Conservation (phyloP, 2,888 invertebrate species). For the Teleogryllus oceanicus region DNA sequence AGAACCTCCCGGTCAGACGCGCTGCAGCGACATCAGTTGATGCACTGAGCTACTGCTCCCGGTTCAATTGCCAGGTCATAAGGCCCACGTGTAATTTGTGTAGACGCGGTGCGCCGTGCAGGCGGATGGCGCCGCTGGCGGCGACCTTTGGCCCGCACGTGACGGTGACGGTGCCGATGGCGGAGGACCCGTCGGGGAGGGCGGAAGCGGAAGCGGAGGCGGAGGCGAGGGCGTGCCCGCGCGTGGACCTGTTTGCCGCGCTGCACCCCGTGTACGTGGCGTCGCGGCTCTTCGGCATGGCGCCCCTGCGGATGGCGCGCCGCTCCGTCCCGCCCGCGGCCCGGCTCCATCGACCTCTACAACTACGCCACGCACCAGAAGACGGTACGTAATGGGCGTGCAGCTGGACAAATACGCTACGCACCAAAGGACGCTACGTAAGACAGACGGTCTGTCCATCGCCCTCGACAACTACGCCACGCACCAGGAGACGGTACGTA, state of each 20-base stretch:
- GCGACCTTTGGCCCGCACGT: too few species aligned
- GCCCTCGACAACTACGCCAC: background rate
- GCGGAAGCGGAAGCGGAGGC: background rate
- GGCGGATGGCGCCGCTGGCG: too few species aligned
- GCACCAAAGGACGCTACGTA: too few species aligned
- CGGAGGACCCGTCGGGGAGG: background rate
- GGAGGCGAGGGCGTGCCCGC: background rate
- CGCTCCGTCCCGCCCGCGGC: conserved; percentile 9
- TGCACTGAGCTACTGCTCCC: too few species aligned
- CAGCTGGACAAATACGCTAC: too few species aligned
- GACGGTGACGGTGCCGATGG: too few species aligned
- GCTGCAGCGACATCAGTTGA: too few species aligned
- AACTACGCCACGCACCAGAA: conserved; percentile 36
- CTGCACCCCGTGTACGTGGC: background rate
- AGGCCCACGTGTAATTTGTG: too few species aligned
- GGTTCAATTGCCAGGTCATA: too few species aligned
- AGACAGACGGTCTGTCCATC: background rate
- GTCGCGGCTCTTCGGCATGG: conserved; percentile 12
- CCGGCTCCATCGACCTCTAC: conserved; percentile 22
- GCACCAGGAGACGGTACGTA: conserved; percentile 41
- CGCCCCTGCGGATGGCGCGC: background rate
- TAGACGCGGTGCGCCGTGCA: too few species aligned
- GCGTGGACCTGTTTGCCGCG: background rate
- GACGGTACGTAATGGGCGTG: conserved; percentile 38
- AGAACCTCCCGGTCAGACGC: too few species aligned